These are phyloP conservation scores for Palloptera scutellata DNA, from an alignment of 2,888 invertebrate species.

Conservation along the genomic window DNA sequence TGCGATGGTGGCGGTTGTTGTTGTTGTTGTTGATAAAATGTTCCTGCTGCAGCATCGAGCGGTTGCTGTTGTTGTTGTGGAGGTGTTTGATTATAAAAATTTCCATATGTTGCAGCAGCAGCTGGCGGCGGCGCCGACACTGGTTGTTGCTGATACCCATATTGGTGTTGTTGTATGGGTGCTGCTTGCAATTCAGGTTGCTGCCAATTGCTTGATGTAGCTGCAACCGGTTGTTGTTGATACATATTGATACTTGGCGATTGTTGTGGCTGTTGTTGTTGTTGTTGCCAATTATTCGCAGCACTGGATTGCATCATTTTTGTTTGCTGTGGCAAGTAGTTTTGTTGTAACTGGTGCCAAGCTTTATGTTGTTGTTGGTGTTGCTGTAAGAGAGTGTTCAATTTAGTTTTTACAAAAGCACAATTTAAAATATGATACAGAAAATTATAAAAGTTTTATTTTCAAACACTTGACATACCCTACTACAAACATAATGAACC, in stretches of 20 bases:
- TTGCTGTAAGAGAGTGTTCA: conserved; percentile 23
- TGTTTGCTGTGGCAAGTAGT: conserved; percentile 31
- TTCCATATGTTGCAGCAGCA: conserved; percentile 9
- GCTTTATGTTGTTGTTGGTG: conserved; percentile 21
- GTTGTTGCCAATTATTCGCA: conserved; percentile 35
- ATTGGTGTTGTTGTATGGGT: conserved; percentile 26
- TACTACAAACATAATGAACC: too few relatives aligned
- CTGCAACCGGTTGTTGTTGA: conserved; percentile 23
- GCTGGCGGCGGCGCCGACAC: background rate
- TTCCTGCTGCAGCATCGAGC: background rate
- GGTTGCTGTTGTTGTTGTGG: conserved; percentile 17
- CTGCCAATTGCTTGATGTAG: conserved; percentile 24
- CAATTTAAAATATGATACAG: background rate
- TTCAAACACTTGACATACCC: background rate
- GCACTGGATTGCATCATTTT: conserved; percentile 38
- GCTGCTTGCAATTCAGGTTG: background rate
- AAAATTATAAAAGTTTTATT: background rate
- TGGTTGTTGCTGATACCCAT: conserved; percentile 22
- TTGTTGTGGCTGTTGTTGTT: conserved; percentile 28
- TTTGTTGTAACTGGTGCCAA: conserved; percentile 29
- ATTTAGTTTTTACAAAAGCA: background rate
- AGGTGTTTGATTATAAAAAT: background rate
- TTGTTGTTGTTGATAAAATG: conserved; percentile 30
- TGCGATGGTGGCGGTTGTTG: conserved; percentile 31
- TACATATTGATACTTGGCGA: conserved; percentile 30